Evolutionary conservation across 2,888 invertebrate species (phyloP).

Genomic region (Mantis religiosa): DNA sequence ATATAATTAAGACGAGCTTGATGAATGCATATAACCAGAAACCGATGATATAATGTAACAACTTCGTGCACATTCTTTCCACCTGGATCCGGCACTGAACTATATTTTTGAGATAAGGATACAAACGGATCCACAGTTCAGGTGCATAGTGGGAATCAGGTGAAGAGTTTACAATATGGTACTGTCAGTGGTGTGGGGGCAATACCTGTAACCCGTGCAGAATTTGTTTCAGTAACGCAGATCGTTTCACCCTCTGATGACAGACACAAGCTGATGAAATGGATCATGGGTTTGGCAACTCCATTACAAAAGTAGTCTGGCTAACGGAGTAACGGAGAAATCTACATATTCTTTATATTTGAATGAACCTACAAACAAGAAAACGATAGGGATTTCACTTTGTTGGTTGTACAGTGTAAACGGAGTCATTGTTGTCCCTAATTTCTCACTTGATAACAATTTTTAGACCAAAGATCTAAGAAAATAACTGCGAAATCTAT

Average conservation of each 20-base stretch:
- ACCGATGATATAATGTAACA: background rate
- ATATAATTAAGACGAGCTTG: background rate
- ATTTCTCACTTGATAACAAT: background rate
- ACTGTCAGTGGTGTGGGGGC: background rate
- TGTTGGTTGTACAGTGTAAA: background rate
- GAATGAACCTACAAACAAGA: background rate
- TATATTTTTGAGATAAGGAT: background rate
- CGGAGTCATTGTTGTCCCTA: background rate
- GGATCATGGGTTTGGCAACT: background rate
- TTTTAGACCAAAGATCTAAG: background rate
- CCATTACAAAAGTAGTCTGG: background rate
- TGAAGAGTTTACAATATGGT: conserved; percentile 26
- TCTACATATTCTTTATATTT: background rate
- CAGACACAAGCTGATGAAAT: background rate
- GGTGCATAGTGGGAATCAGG: conserved; percentile 30
- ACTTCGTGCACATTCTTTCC: background rate
- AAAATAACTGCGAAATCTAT: background rate
- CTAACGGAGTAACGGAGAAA: background rate
- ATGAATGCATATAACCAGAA: too few relatives aligned
- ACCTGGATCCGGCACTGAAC: conserved; percentile 21
- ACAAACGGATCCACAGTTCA: background rate
- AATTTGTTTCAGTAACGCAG: background rate
- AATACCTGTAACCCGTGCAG: background rate
- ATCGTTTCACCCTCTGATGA: background rate
- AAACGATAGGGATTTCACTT: background rate